Base-by-base conservation (phyloP, 2,888 invertebrate genomes). In the Prosapia bicincta region DNA sequence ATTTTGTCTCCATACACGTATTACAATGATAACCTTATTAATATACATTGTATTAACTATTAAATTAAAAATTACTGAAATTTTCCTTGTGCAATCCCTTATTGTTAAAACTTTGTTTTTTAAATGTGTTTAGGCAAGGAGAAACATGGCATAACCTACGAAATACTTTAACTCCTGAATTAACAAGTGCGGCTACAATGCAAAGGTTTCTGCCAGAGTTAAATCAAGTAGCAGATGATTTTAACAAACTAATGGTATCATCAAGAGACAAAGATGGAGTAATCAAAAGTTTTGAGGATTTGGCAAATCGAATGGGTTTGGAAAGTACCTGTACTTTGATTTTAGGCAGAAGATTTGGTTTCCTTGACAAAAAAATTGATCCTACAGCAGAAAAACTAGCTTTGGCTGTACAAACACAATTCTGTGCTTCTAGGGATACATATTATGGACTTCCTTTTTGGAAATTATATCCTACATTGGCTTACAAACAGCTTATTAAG, bases 361-460 rank as follows among this genome's bases (percentile, higher is more conserved):
- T 94, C 83, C 84, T 93, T 13, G 89, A 90, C 81, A 66, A 76
- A 6, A 84, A 86, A 80, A 81, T 83, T 15, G 86, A 86, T 79
- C 88, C 89, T 0, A 87, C 90, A 20, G 89, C 90, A 24, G 89
- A 90, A 0, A 88, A 88, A 73, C 85, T 94, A 38, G 91, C 93
- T 0, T 86, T 89, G n/a, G 92, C 94, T 0, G 73, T 78, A 28
- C 74, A 74, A 54, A 67, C 91, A 65, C 90, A 94, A 82, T 95
- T 95, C 83, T 87, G 91, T 69, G 92, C 93, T 0, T 91, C 92
- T 79, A 87, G 94, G 75, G 95, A 95, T 83, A 93, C 94, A 0
- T 93, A 91, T 84, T 95, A 92, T 83, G 94, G 94, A 0, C 88
- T 93, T 43, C 94, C 94, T 0, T 84, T 93, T 74, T 95, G 95